Base-by-base conservation (phyloP, 2,888 invertebrate species). In the Melieria crassipennis region DNA sequence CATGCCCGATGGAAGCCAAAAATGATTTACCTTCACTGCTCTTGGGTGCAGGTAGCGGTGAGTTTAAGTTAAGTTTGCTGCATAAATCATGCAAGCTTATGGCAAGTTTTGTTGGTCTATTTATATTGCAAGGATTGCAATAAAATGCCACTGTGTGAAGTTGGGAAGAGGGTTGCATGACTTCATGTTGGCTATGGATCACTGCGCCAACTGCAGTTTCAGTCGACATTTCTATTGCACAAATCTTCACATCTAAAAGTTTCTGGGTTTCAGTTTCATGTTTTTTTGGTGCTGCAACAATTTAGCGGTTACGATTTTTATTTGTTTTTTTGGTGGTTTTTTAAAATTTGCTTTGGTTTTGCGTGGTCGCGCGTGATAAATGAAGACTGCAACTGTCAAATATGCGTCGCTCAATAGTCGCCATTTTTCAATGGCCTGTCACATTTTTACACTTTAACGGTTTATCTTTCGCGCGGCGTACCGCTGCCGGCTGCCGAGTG, bases 331-430 rank as follows among this genome's bases (percentile, higher is more conserved):
- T 50, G 11, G 9, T 3, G 11, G 2, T 50, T 50, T 1, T 50
- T 50, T 50, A 10, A 16, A 16, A 30, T 50, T 50, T 50, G 9
- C 11, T 50, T 50, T 50, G 9, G 9, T 50, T 50, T 50, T 1
- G 11, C 3, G 9, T 11, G 9, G 11, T 50, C 0, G 9, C 50
- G 11, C 42, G 52, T 69, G 62, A 69, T 69, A 62, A 69, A 69
- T 69, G 69, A 69, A 69, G 69, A 69, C 62, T 69, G 69, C 69
- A 69, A 69, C 69, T 69, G 69, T 62, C 69, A 69, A 69, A 69
- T 69, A 63, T 46, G 61, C 69, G 62, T 62, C 55, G 61, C 62
- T 69, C 69, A 69, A 69, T 67, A 67, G 60, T 60, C 13, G 45
- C 69, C 52, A 69, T 69, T 69, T 69, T 69, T 69, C 69, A 69